Conservation (phyloP, 2,888 invertebrate species). For the Amphipoea lucens region DNA sequence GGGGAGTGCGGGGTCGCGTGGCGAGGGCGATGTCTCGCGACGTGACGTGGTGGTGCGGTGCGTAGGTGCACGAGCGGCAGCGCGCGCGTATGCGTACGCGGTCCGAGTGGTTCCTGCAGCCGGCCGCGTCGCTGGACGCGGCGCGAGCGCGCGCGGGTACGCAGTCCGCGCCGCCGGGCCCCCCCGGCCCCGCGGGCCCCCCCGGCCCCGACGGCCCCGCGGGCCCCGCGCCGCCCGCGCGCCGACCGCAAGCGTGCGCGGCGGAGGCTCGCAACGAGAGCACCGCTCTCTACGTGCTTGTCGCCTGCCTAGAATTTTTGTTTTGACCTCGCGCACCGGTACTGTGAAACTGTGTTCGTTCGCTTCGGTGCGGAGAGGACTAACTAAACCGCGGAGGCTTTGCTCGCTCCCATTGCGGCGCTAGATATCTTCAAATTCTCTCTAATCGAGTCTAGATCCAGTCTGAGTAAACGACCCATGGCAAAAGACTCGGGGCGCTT, state of each 20-base stretch:
- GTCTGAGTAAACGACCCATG: neutral
- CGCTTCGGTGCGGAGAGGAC: constrained; percentile 86
- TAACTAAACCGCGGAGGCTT: constrained; percentile 76
- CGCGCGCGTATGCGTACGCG: constrained; percentile 98
- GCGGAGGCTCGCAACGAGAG: constrained; percentile 79
- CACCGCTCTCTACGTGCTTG: constrained; percentile 89
- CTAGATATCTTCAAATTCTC: neutral
- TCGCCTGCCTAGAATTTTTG: constrained; percentile 90
- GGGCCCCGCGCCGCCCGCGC: constrained; percentile 54
- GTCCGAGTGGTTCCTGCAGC: constrained; percentile 98
- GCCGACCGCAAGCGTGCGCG: constrained; percentile 68
- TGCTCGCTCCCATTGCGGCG: constrained; percentile 55
- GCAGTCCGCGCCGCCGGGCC: constrained; percentile 64
- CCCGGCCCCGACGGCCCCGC: constrained; percentile 58
- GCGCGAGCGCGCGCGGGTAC: constrained; percentile 86
- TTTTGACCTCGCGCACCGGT: constrained; percentile 87
- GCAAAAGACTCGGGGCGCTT: neutral
- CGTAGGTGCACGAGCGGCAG: constrained; percentile 98
- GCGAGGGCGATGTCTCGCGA: constrained; percentile 52
- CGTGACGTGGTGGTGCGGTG: constrained; percentile 62
- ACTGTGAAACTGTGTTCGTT: constrained; percentile 85
- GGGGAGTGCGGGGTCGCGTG: constrained; percentile 52
- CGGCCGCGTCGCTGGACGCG: constrained; percentile 90
- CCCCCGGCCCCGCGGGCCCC: constrained; percentile 62
- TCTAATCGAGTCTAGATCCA: neutral